Evolutionary conservation across 2,797 vertebrate genomes (phyloP).

Genomic region (Peromyscus eremicus): DNA sequence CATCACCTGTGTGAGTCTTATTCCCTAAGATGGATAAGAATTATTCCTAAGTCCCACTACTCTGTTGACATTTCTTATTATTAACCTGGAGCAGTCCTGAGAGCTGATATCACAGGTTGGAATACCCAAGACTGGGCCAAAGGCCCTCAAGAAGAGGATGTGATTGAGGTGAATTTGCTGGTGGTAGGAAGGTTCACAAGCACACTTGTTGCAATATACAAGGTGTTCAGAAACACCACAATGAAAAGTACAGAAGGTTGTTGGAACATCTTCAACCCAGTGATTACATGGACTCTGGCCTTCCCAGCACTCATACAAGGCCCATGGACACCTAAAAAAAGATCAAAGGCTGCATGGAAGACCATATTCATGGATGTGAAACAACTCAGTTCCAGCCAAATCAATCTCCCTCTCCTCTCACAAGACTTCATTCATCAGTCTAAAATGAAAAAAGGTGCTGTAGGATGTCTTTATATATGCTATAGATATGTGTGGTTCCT

Average conservation of each 20-base stretch:
- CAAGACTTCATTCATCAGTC: background rate
- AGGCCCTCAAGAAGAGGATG: background rate
- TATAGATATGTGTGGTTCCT: too few relatives aligned
- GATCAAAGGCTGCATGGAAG: background rate
- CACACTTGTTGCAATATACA: rapidly evolving
- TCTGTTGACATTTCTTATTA: too few relatives aligned
- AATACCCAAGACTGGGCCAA: rapidly evolving
- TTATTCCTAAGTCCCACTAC: too few relatives aligned
- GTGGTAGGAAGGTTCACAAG: background rate
- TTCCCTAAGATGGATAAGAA: too few relatives aligned
- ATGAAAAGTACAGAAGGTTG: background rate
- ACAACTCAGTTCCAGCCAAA: background rate
- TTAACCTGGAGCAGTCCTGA: too few relatives aligned
- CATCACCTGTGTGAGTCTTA: too few relatives aligned
- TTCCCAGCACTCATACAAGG: rapidly evolving
- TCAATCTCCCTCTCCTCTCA: background rate
- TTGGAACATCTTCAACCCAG: too few relatives aligned
- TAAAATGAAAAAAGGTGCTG: background rate
- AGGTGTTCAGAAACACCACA: background rate
- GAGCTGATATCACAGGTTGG: too few relatives aligned
- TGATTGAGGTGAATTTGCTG: background rate
- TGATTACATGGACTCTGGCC: rapidly evolving
- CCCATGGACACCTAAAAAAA: background rate
- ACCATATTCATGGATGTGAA: background rate
- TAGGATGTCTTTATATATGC: too few relatives aligned